Conservation (phyloP, 1,140 invertebrate species). For the Zaprionus davidi region DNA sequence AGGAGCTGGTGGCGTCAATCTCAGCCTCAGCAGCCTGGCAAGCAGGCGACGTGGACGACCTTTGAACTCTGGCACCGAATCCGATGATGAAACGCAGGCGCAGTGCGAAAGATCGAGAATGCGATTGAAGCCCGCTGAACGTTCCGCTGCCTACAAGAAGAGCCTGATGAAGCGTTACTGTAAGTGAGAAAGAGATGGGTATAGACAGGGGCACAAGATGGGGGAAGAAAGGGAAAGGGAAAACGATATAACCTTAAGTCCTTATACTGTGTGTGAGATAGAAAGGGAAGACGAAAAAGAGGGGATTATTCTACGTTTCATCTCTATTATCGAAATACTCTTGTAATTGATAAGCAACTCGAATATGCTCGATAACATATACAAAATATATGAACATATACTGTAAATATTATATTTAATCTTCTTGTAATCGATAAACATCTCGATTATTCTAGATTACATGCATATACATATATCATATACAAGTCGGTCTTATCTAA, state of each 20-base stretch:
- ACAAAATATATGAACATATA: too few species aligned
- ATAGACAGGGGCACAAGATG: neutral
- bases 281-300: too few species aligned
- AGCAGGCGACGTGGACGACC: constrained; percentile 83
- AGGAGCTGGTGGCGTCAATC: constrained; percentile 28
- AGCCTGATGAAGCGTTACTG: constrained; percentile 94
- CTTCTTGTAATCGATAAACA: neutral
- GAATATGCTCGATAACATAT: too few species aligned
- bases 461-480: too few species aligned
- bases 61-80: constrained; percentile 89
- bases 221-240: neutral
- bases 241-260: neutral
- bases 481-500: too few species aligned
- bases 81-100: constrained; percentile 91
- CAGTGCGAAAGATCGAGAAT: constrained; percentile 69
- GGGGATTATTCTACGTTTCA: too few species aligned
- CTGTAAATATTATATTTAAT: too few species aligned
- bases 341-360: too few species aligned
- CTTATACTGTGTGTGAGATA: neutral
- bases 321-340: too few species aligned
- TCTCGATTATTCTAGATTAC: neutral
- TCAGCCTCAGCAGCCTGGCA: constrained; percentile 5
- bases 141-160: constrained; percentile 93
- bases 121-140: constrained; percentile 84
- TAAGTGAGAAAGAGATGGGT: constrained; percentile 87